Conservation (phyloP, 1,140 invertebrate genomes). For the Aphaenogaster rudis region DNA sequence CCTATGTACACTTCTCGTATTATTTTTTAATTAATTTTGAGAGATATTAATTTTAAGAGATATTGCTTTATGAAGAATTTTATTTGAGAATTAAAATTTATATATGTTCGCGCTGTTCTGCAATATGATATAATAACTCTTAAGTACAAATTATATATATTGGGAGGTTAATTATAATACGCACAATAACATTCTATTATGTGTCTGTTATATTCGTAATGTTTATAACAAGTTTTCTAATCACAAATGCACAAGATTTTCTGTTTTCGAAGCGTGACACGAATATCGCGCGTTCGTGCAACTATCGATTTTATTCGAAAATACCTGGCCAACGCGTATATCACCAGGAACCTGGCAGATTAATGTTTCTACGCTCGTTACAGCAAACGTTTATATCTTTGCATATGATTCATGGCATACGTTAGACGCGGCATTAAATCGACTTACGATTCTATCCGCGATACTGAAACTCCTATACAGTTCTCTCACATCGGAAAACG, state of each 20-base stretch:
- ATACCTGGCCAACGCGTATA: slow-evolving; percentile 58
- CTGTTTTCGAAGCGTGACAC: slow-evolving; percentile 33
- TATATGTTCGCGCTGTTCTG: neutral
- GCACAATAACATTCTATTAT: neutral
- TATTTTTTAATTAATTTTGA: slow-evolving; percentile 1
- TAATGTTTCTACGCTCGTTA: slow-evolving; percentile 63
- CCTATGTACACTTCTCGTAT: neutral
- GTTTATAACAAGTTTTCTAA: slow-evolving; percentile 9
- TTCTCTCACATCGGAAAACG: neutral
- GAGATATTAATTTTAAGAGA: neutral
- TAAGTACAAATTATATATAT: neutral
- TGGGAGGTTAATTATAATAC: neutral
- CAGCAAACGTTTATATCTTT: slow-evolving; percentile 61
- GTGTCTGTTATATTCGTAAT: neutral
- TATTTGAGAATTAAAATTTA: neutral
- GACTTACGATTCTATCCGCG: slow-evolving; percentile 50
- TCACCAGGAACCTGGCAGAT: slow-evolving; percentile 63
- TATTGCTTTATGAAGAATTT: neutral
- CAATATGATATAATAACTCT: neutral
- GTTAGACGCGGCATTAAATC: slow-evolving; percentile 62
- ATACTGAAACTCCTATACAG: slow-evolving; percentile 19
- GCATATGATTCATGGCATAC: slow-evolving; percentile 53
- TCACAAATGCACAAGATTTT: slow-evolving; percentile 8
- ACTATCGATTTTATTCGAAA: slow-evolving; percentile 63
- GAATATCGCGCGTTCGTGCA: slow-evolving; percentile 40